phyloP scores from a whole-genome alignment of 1,140 invertebrate species.

The Drosophila albomicans region DNA sequence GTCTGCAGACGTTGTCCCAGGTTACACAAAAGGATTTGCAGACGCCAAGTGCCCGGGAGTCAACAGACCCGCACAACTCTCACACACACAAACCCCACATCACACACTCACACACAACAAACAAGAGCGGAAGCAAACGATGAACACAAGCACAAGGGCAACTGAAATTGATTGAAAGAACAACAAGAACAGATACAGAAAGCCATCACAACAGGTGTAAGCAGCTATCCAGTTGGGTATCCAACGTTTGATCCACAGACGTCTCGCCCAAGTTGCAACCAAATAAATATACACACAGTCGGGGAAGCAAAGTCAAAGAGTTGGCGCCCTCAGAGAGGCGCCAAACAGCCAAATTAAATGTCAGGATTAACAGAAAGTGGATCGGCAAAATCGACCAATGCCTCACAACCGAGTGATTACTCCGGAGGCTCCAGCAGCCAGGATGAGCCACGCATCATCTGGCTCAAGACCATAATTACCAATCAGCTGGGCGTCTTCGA shows the following conservation, averaged over 20 bases:
- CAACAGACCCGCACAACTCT: constrained; percentile 13
- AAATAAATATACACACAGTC: constrained; percentile 23
- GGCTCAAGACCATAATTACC: constrained; percentile 75
- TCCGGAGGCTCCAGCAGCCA: constrained; percentile 23
- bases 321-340: constrained; percentile 1
- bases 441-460: constrained; percentile 69
- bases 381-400: constrained; percentile 3
- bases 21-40: constrained; percentile 77
- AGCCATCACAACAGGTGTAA: constrained; percentile 27
- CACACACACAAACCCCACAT: constrained; percentile 25
- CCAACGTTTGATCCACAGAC: constrained; percentile 30
- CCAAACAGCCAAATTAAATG: not conserved
- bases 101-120: constrained; percentile 21
- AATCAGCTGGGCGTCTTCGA: constrained; percentile 79
- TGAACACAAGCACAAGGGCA: constrained; percentile 55
- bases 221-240: constrained; percentile 11
- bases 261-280: constrained; percentile 25
- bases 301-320: not conserved
- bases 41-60: constrained; percentile 42
- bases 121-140: constrained; percentile 37
- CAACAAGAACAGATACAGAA: constrained; percentile 48
- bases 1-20: constrained; percentile 67
- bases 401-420: not conserved
- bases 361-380: constrained; percentile 2
- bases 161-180: constrained; percentile 73